These are phyloP conservation scores for Drosophila limbata DNA, from an alignment of 2,888 invertebrate genomes.

Conservation along the genomic window DNA sequence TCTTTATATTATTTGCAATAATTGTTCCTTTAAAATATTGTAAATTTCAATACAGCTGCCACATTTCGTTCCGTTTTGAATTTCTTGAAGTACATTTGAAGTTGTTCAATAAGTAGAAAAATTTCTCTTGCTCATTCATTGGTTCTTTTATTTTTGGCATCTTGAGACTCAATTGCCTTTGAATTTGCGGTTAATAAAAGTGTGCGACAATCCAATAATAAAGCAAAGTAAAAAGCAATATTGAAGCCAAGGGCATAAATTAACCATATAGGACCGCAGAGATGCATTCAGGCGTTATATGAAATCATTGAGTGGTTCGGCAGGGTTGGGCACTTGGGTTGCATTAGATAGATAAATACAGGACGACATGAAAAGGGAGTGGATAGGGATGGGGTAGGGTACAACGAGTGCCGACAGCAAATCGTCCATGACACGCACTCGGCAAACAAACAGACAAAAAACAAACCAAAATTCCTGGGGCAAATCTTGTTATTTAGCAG, in stretches of 20 bases:
- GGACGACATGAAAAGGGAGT: slow-evolving; percentile 3
- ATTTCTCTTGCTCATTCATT: slow-evolving; percentile 46
- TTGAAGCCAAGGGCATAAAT: slow-evolving; percentile 66
- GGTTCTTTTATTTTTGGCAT: slow-evolving; percentile 20
- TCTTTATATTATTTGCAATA: no score
- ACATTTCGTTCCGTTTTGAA: slow-evolving; percentile 8
- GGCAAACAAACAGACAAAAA: slow-evolving; percentile 42
- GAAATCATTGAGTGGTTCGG: slow-evolving; percentile 46
- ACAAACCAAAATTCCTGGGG: slow-evolving; percentile 29
- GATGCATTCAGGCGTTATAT: slow-evolving; percentile 73
- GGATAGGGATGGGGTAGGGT: not conserved
- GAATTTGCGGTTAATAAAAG: slow-evolving; percentile 71
- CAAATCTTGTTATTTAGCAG: slow-evolving; percentile 72
- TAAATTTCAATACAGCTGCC: slow-evolving; percentile 29
- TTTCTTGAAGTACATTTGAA: slow-evolving; percentile 35
- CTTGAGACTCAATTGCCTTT: slow-evolving; percentile 58
- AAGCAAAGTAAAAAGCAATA: slow-evolving; percentile 43
- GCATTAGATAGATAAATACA: slow-evolving; percentile 26
- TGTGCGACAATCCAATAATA: slow-evolving; percentile 41
- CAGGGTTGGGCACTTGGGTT: slow-evolving; percentile 34
- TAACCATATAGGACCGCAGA: slow-evolving; percentile 46
- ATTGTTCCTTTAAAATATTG: not conserved
- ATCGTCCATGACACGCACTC: slow-evolving; percentile 43
- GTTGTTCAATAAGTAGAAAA: slow-evolving; percentile 10
- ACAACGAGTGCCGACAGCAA: slow-evolving; percentile 35